Base-by-base conservation (phyloP, 1,140 invertebrate genomes). In the Trypoxylus dichotomus region DNA sequence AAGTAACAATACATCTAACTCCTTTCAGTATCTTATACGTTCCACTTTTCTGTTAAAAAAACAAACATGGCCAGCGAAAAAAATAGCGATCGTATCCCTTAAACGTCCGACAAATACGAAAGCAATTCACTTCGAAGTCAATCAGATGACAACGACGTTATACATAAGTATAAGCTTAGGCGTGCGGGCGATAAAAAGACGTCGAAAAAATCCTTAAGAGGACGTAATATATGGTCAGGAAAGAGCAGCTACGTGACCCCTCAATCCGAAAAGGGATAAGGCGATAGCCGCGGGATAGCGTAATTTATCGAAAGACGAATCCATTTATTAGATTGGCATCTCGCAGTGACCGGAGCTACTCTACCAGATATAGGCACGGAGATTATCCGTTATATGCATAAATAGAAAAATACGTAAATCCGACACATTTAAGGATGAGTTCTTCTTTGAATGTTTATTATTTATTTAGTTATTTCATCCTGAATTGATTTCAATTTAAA, bases 271-370 rank as follows among this genome's bases (percentile, higher is more conserved):
- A 3, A 27, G 72, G 41, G 72, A 74, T 74, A 37, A 74, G 41
- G 29, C 41, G 72, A 74, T 74, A 74, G 72, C 72, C 72, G 29
- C 29, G 29, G 72, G 72, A 43, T 74, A 41, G 72, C 72, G 72
- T 74, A 25, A 74, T 37, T 32, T 37, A 43, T 43, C 21, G 60
- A 27, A 63, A 47, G 60, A 27, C 60, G 60, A 63, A 63, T 63
- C 60, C 60, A 63, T 63, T 63, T 63, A 63, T 63, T 63, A 63
- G 60, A 63, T 63, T 63, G 60, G 60, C 60, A 63, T 47, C 13
- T 19, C 11, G 43, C 43, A 47, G 60, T 63, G 60, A 63, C 60
- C 60, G 60, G 24, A 27, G 60, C 60, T 63, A 11, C 43, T 47
- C n/a, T 13, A 15, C 43, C 11, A 47, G 13, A 11, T 47, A 47